phyloP scores from a whole-genome alignment of 2,113 vertebrate genomes.

The Pipa parva region DNA sequence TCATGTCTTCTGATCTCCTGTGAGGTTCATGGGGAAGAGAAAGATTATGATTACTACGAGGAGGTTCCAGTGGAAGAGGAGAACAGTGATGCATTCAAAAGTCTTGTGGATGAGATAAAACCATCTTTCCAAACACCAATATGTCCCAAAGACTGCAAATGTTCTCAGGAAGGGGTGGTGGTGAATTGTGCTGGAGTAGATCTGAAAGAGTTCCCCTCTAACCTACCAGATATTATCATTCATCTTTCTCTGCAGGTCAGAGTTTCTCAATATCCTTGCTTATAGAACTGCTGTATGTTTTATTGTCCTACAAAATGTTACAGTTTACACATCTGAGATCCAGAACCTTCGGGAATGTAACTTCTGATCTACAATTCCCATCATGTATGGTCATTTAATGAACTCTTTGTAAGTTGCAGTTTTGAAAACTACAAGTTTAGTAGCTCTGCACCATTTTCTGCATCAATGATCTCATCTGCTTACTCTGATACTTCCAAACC shows the following conservation, averaged over 20 bases:
- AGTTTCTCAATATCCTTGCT: not conserved
- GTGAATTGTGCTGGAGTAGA: slow-evolving; percentile 90
- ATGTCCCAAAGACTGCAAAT: slow-evolving; percentile 82
- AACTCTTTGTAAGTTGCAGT: too few relatives aligned
- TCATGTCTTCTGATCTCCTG: slow-evolving; percentile 58
- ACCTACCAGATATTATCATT: slow-evolving; percentile 72
- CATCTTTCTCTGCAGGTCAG: slow-evolving; percentile 89
- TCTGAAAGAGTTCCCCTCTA: slow-evolving; percentile 78
- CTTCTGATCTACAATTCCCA: too few relatives aligned
- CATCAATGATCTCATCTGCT: too few relatives aligned
- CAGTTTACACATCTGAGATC: not conserved
- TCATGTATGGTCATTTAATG: too few relatives aligned
- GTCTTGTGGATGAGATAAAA: slow-evolving; percentile 44
- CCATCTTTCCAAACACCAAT: slow-evolving; percentile 26
- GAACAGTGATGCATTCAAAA: slow-evolving; percentile 48
- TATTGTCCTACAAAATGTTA: not conserved
- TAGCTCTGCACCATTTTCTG: too few relatives aligned
- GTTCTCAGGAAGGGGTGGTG: slow-evolving; percentile 70
- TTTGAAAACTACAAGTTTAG: too few relatives aligned
- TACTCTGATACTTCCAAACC: too few relatives aligned
- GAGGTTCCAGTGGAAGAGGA: slow-evolving; percentile 37
- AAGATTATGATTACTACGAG: slow-evolving; percentile 9
- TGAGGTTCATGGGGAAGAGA: slow-evolving; percentile 55
- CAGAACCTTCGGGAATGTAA: too few relatives aligned
- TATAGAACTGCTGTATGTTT: not conserved